These are phyloP conservation scores for Dermatemys mawii DNA, from an alignment of 2,113 vertebrate genomes.

Conservation along the genomic window DNA sequence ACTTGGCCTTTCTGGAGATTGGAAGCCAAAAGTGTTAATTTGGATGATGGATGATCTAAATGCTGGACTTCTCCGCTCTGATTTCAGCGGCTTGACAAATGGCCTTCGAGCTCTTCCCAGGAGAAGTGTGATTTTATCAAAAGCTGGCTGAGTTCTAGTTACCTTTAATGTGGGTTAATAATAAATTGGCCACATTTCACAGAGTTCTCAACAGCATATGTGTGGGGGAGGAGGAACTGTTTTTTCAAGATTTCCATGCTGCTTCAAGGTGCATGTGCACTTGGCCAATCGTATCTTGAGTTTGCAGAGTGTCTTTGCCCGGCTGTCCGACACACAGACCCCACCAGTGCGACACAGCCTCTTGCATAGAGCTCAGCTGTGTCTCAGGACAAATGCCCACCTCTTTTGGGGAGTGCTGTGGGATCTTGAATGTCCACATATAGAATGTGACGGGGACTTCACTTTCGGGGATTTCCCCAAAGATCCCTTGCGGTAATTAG, in stretches of 20 bases:
- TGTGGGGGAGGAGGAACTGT: constrained; percentile 18
- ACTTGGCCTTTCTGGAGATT: constrained; percentile 55
- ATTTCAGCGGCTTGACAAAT: constrained; percentile 73
- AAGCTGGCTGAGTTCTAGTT: constrained; percentile 66
- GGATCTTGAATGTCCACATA: too few relatives aligned
- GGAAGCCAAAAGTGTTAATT: constrained; percentile 72
- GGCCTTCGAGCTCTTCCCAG: constrained; percentile 64
- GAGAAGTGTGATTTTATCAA: constrained; percentile 72
- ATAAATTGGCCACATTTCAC: constrained; percentile 57
- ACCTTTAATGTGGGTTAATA: constrained; percentile 63
- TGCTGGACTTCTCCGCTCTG: constrained; percentile 66
- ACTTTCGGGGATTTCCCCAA: not conserved
- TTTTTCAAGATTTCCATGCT: constrained; percentile 32
- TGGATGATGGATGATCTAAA: constrained; percentile 71
- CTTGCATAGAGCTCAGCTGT: too few relatives aligned
- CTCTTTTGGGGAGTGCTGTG: not conserved
- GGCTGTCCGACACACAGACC: accelerated
- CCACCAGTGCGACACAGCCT: not conserved
- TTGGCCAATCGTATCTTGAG: constrained; percentile 11
- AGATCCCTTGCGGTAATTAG: not conserved
- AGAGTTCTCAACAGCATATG: not conserved
- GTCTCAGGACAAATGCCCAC: too few relatives aligned
- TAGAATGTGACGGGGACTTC: not conserved
- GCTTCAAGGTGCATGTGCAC: not conserved
- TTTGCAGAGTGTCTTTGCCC: not conserved